Base-by-base conservation (phyloP, 2,113 vertebrate species). In the Caranx melampygus region DNA sequence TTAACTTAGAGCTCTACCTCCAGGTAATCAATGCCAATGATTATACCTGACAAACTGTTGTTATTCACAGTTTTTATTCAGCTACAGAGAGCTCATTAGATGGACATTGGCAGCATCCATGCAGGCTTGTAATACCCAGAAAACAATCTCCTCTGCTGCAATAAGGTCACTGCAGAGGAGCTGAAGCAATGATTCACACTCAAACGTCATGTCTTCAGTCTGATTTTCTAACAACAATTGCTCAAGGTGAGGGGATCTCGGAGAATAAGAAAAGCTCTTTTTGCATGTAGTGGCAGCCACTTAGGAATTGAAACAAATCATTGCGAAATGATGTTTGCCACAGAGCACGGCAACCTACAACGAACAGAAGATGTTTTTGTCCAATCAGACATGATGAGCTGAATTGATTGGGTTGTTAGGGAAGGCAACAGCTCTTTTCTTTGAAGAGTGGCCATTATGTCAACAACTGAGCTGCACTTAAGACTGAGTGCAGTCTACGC, bases 171-270 rank as follows among this genome's bases (percentile, higher is more conserved):
- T 67, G 79, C 84, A 70, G 58, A 45, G 0, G 8, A 60, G 26
- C 16, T 77, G 15, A 44, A 77, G 69, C 49, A 74, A 34, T 75
- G 68, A 85, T 70, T 82, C 55, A 61, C 15, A 64, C 55, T 64
- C 52, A 63, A 59, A 75, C 15, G 16, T 70, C 47, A 52, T 2
- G 52, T 49, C 35, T 64, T 7, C 9, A 70, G 15, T 72, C 75
- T 75, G 66, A 75, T 68, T 81, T 89, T 52, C 63, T 44, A 66
- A 14, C 40, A 67, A 18, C 34, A 57, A 60, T 44, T 37, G 57
- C 60, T 11, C 16, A 47, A 62, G 59, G 49, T 51, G 45, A 66
- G 2, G 34, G 47, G 55, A 62, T 54, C 10, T 26, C 49, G 20
- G 18, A 44, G 40, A 63, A 26, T 18, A 68, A 54, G 20, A 60